phyloP scores from a whole-genome alignment of 1,140 invertebrate species.

The Holcopasites calliopsidis region DNA sequence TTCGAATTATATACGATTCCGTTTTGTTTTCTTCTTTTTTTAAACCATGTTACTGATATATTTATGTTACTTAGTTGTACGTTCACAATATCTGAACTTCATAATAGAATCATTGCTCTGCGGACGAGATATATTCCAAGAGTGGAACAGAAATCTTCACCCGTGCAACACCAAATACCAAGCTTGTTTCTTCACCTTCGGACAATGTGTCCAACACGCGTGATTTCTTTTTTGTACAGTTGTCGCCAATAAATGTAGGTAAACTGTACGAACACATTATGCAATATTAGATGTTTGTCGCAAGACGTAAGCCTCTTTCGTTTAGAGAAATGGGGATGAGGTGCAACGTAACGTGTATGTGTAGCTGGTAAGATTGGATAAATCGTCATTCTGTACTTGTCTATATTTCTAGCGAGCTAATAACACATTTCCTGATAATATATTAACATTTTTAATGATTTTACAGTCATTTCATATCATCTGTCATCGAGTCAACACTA shows the following conservation, averaged over 20 bases:
- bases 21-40: not conserved
- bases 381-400: slow-evolving; percentile 51
- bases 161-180: too few species aligned
- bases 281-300: too few species aligned
- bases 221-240: too few species aligned
- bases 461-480: slow-evolving; percentile 60
- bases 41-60: not conserved
- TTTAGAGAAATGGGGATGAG: not conserved
- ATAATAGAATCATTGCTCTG: not conserved
- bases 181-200: too few species aligned
- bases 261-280: too few species aligned
- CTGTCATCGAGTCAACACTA: slow-evolving; percentile 71
- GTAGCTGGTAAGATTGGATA: slow-evolving; percentile 31
- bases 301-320: too few species aligned
- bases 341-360: not conserved
- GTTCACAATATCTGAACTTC: too few species aligned
- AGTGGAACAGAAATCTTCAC: too few species aligned
- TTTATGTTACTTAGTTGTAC: slow-evolving; percentile 10
- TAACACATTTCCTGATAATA: slow-evolving; percentile 57
- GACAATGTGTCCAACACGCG: too few species aligned
- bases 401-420: slow-evolving; percentile 66
- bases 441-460: slow-evolving; percentile 55
- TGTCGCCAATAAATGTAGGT: too few species aligned
- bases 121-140: not conserved
- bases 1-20: not conserved